Evolutionary conservation across 2,888 invertebrate species (phyloP), one percentile per base, ranked within the genome.

Genomic region (Eledone cirrhosa): DNA sequence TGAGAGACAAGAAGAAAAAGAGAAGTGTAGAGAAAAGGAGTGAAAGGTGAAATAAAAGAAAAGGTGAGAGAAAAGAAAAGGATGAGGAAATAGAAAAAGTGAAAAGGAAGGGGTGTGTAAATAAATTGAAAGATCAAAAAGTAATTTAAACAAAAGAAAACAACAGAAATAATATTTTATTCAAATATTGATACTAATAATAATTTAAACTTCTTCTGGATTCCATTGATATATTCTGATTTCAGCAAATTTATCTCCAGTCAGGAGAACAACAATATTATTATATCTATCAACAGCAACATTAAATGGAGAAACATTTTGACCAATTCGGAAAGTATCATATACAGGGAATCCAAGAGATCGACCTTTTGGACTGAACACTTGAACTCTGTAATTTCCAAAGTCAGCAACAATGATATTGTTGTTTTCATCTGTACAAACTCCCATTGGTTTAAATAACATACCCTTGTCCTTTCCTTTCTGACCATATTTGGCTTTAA

Each of bases 321-420:
- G 81, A 8, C 85, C 85, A 67, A 87, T 86, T 75, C 82, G 78
- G 72, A 84, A 81, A 4, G 88, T 88, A 63, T 85, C 81, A 72
- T 80, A 78, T 13, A 89, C 84, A 16, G 87, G 78, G 29, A 84
- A 84, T 41, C 83, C 80, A 16, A 84, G 77, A 78, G 85, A 87
- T 16, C 78, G 63, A 4, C 89, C 88, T 77, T 85, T 84, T n/a
- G 81, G 80, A 8, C 83, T 83, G 78, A 86, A 89, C 48, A 85
- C 83, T 80, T 89, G 87, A 22, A 89, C 88, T 47, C 89, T 77
- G 67, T 81, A 85, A 80, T 89, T 89, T 16, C 86, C 86, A 22
- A 84, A 83, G 81, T 89, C 89, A 7, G 89, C 89, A 8, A 89
- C 85, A 24, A 89, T 82, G 53, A 89, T 86, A 67, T 88, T 89